Base-by-base conservation (phyloP, 1,140 invertebrate genomes). In the Aplysia californica region DNA sequence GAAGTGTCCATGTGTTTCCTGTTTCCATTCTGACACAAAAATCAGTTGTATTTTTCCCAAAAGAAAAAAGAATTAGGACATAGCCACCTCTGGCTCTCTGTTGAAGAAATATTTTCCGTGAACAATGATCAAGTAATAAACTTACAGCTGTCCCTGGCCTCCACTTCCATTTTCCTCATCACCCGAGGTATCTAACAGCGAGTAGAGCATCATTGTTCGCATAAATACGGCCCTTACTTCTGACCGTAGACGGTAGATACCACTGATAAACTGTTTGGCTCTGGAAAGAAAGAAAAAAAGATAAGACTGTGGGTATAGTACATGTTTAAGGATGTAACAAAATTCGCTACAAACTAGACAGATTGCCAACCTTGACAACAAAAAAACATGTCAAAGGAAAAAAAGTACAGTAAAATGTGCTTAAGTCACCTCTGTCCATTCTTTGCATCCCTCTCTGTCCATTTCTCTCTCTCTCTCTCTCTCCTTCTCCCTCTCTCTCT, bases 151-250 rank as follows among this genome's bases (percentile, higher is more conserved):
- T 59, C 85, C 87, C 59, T 88, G 79, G 65, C 80, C 79, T 69
- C 83, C 76, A 76, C 81, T 81, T 20, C 79, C 83, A 74, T 77
- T 83, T 23, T 91, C 88, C 41, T 89, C 88, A 69, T 91, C 90
- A 21, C 89, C 84, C 59, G 88, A 86, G 5, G 89, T 90, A 58
- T 87, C 86, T 26, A 90, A 87, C 18, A 91, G 82, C 6, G 88
- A 89, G 79, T 89, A 91, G 21, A 92, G 82, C 81, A 91, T 89
- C 61, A 91, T 79, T 5, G 89, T 81, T 56, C 91, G 65, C 3
- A 90, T 78, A 83, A 92, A 91, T 3, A 91, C 82, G 21, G 79
- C 73, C 36, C 89, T 81, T 26, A 86, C 81, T 4, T 82, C 79
- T 23, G 82, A 82, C 2, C 69, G 61, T 35, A 92, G 73, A 76